Base-by-base conservation (phyloP, 1,140 invertebrate species). In the Gryon sp. region DNA sequence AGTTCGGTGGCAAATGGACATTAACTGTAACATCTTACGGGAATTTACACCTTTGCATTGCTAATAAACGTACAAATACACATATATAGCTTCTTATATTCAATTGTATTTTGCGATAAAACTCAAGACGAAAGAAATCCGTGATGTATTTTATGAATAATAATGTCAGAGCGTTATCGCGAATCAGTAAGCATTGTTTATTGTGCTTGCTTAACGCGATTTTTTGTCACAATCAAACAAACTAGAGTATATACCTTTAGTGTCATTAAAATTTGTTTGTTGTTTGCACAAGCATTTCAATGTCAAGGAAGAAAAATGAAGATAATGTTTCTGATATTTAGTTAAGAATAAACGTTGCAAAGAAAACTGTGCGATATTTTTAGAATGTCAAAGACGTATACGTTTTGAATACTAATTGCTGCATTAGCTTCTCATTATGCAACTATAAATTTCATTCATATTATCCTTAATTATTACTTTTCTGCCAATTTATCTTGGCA, bases 211-310 rank as follows among this genome's bases (percentile, higher is more conserved):
- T 55, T 28, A 45, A 26, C 40, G 8, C 16, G 50, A 16, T 45
- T 65, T 53, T 55, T 57, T 20, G 41, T 18, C 19, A 38, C 19
- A 46, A 20, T 26, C 43, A 68, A 57, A 55, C 50, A 36, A 30
- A 2, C 11, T 41, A 16, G 15, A 18, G 45, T 11, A 18, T 38
- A n/a, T n/a, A n/a, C n/a, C n/a, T n/a, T 12, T 14, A 45, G 16
- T 55, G 50, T 57, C 63, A 38, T 38, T 68, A 46, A 19, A 55
- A 68, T 48, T 46, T 48, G 32, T 62, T 68, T 68, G 57, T 68
- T 41, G 28, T 46, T 22, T 57, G 46, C 30, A 43, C 14, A 16
- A 20, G 7, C 38, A 55, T 55, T 68, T 16, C 50, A 68, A 55
- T 68, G 63, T 57, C 50, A 55, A 68, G 63, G 63, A 48, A 12